A percentile compares a stretch with the other conserved stretches of the same genome.
These are phyloP conservation scores for Hesperophylax magnus DNA, from an alignment of 1,140 invertebrate genomes.

Conservation along the genomic window DNA sequence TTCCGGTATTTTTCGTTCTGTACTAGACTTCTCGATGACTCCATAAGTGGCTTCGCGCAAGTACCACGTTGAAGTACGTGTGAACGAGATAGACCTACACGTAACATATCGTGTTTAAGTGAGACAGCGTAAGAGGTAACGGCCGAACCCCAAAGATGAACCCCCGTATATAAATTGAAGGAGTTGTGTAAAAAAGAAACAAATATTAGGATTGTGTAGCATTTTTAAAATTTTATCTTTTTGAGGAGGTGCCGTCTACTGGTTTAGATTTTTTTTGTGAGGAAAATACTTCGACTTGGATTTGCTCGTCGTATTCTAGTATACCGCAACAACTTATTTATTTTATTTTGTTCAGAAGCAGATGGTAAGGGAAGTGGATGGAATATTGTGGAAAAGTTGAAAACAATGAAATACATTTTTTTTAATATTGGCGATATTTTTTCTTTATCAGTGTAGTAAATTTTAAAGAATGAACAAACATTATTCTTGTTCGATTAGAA, in stretches of 20 bases:
- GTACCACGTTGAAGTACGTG: slow-evolving; percentile 1
- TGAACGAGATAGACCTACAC: background rate
- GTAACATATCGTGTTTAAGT: background rate
- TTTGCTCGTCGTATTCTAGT: background rate
- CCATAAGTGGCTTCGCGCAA: slow-evolving; percentile 5
- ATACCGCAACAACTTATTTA: background rate
- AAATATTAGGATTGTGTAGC: background rate
- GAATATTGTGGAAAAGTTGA: background rate
- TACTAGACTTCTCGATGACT: slow-evolving; percentile 23
- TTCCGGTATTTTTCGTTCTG: background rate
- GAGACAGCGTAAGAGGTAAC: slow-evolving; percentile 10
- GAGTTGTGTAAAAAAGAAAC: background rate
- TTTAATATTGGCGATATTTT: too few species aligned
- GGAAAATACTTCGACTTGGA: background rate
- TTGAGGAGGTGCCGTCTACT: background rate
- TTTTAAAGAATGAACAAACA: too few species aligned
- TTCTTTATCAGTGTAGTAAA: too few species aligned
- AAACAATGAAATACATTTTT: background rate
- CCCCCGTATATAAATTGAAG: background rate
- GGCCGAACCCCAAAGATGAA: background rate
- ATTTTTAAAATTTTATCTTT: background rate
- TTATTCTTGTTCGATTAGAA: too few species aligned
- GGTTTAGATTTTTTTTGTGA: background rate
- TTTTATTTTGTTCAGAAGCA: slow-evolving; percentile 29
- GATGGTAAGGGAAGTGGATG: slow-evolving; percentile 18